Percentiles rank a stretch among this genome's conserved stretches.
These are phyloP conservation scores for Seriola rivoliana DNA, from an alignment of 2,113 vertebrate genomes.

Conservation along the genomic window DNA sequence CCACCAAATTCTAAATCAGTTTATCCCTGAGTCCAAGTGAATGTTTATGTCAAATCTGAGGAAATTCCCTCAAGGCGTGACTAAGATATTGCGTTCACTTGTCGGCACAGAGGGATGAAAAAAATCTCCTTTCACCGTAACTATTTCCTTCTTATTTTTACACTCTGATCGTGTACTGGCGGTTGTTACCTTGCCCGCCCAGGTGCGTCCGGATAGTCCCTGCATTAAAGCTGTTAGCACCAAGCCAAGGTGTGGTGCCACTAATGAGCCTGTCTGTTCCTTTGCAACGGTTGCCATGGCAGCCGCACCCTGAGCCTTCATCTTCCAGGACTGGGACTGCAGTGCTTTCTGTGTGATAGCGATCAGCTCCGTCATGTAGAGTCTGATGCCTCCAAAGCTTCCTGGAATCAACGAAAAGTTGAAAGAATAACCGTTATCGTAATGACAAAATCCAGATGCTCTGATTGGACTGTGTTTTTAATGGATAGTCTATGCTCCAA, in stretches of 20 bases:
- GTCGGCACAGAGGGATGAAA: too few relatives aligned
- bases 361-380: conserved; percentile 97
- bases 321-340: conserved; percentile 98
- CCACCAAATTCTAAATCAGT: too few relatives aligned
- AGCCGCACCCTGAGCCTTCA: conserved; percentile 97
- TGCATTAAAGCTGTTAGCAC: conserved; percentile 91
- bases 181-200: conserved; percentile 93
- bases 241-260: conserved; percentile 93
- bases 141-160: background rate
- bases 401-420: conserved; percentile 75
- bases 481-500: too few relatives aligned
- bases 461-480: background rate
- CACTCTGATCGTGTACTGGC: background rate
- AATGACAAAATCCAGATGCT: background rate
- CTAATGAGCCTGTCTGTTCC: conserved; percentile 91
- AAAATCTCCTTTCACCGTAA: background rate
- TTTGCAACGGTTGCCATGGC: conserved; percentile 97
- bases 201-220: conserved; percentile 93
- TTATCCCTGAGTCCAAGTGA: too few relatives aligned
- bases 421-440: background rate
- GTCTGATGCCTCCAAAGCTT: conserved; percentile 94
- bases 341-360: conserved; percentile 93
- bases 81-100: too few relatives aligned
- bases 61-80: too few relatives aligned
- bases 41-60: too few relatives aligned